These are phyloP conservation scores for Sceliomorpha sp. DNA, from an alignment of 2,888 invertebrate genomes.

Conservation along the genomic window DNA sequence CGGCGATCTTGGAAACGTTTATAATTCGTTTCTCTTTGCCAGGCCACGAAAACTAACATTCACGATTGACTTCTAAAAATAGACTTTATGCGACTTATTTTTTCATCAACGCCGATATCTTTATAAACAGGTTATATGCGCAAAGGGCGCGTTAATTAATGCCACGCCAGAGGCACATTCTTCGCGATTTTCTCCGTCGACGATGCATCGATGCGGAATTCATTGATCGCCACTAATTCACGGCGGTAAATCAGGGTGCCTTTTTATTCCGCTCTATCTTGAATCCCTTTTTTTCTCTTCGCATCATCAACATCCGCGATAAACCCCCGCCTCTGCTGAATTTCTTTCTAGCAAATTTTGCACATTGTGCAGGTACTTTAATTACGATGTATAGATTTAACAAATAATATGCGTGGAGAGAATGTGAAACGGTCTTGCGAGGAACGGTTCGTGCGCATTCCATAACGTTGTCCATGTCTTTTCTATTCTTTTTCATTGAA, in stretches of 20 bases:
- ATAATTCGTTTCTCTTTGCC: too few relatives aligned
- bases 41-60: too few relatives aligned
- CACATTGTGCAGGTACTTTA: not conserved
- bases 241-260: constrained; percentile 43
- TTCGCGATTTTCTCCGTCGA: constrained; percentile 47
- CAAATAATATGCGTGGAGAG: too few relatives aligned
- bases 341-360: constrained; percentile 6
- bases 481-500: too few relatives aligned
- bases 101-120: constrained; percentile 14
- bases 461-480: too few relatives aligned
- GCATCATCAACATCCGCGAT: constrained; percentile 36
- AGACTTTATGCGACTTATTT: constrained; percentile 9
- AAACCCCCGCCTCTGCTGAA: constrained; percentile 19
- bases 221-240: constrained; percentile 64
- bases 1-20: too few relatives aligned
- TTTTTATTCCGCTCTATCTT: constrained; percentile 24
- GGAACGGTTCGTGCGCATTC: too few relatives aligned
- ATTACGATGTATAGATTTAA: not conserved
- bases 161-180: constrained; percentile 47
- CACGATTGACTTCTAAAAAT: not conserved
- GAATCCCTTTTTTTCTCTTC: constrained; percentile 18
- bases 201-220: constrained; percentile 57
- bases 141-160: constrained; percentile 61
- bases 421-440: too few relatives aligned
- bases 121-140: constrained; percentile 57